Evolutionary conservation across 2,797 vertebrate genomes (phyloP), one percentile per base, ranked within the genome.

Genomic region (Erethizon dorsatum): DNA sequence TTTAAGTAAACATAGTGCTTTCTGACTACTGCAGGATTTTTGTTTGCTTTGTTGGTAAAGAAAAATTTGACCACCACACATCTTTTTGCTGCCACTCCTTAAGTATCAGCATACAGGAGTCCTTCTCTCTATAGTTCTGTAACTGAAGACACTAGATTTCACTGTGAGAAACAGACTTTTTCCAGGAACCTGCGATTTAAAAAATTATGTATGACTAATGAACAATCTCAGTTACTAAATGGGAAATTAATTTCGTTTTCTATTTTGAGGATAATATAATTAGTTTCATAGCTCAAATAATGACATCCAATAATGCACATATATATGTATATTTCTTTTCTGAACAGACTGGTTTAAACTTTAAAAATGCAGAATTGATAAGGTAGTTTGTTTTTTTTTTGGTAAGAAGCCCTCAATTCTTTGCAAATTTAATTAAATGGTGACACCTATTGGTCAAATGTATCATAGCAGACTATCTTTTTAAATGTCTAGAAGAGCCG

Each of bases 381-480:
- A 56, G 7, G 13, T 83, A 75, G 31, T 45, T 52, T 26, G 7
- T 28, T 69, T 47, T 26, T 75, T 47, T 73, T 73, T 73, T 90
- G 90, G 88, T 56, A n/a, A 80, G 71, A 95, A 86, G 28, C 4
- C 11, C 33, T 41, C 45, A 59, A n/a, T 83, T 57, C 52, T 75
- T 91, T 69, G 11, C 31, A 83, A 47, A 77, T 69, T 4, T 83
- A 83, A 91, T 67, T 69, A 67, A 61, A 95, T 88, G 79, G 94
- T 77, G 97, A 92, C 97, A 97, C 67, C 97, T 97, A 90, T 33
- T 93, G 97, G 88, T 54, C 57, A 93, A 94, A 96, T 47, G 2
- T 84, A 50, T 86, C 28, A 95, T 20, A 90, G 73, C 90, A 83
- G 15, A 37, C 10, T 56, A 56, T 77, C 73, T 77, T 28, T 75